These are phyloP conservation scores for Saccostrea echinata DNA, from an alignment of 1,140 invertebrate genomes.

Conservation along the genomic window DNA sequence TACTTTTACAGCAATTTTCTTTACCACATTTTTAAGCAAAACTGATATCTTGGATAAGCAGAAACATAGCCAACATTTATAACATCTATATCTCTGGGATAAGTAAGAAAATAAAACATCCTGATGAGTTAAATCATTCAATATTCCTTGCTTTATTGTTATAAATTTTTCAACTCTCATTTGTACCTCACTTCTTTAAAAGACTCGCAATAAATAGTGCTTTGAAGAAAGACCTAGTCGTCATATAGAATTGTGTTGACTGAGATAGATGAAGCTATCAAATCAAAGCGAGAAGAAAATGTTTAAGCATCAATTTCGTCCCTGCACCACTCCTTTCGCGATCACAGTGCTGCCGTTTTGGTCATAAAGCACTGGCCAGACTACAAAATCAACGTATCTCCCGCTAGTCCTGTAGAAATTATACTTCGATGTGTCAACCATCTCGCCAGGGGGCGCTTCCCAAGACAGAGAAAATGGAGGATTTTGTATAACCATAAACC, in stretches of 20 bases:
- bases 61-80: no score
- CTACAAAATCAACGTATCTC: slow-evolving; percentile 33
- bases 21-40: no score
- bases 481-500: slow-evolving; percentile 26
- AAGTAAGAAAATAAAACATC: no score
- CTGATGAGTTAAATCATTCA: no score
- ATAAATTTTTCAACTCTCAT: no score
- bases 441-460: background rate
- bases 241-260: background rate
- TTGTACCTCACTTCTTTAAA: no score
- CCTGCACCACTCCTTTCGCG: slow-evolving; percentile 38
- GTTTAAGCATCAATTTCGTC: background rate
- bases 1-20: no score
- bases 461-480: slow-evolving; percentile 6
- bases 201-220: no score
- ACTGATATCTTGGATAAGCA: no score
- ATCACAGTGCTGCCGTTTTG: background rate
- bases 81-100: no score
- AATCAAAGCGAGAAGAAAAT: background rate
- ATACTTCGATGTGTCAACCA: background rate
- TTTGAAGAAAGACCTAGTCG: no score
- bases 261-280: background rate
- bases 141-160: no score
- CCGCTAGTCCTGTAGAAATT: slow-evolving; percentile 19
- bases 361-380: slow-evolving; percentile 12